Percentiles rank a stretch among this genome's conserved stretches.
These are phyloP conservation scores for Haliclona indistincta DNA, from an alignment of 37 sponge, comb jelly and placozoan genomes.

Conservation along the genomic window DNA sequence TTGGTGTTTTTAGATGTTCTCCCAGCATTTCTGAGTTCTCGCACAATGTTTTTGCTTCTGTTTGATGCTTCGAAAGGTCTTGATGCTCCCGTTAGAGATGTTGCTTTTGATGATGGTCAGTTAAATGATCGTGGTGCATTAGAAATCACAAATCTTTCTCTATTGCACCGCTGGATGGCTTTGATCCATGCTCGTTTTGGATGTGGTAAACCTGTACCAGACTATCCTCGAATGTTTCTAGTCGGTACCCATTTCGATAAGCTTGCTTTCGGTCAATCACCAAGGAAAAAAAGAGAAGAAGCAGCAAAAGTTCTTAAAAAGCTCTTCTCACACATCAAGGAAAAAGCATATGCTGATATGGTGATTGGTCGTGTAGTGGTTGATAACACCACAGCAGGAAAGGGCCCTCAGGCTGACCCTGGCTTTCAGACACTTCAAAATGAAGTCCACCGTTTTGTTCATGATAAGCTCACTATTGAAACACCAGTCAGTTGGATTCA, in stretches of 20 bases:
- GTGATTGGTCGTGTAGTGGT: constrained; percentile 13
- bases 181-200: constrained; percentile 25
- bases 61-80: constrained; percentile 50
- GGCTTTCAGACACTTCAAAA: background rate
- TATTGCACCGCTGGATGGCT: constrained; percentile 44
- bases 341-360: constrained; percentile 18
- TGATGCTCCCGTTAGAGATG: no score
- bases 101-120: no score
- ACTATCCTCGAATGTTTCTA: constrained; percentile 23
- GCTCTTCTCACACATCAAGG: background rate
- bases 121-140: no score
- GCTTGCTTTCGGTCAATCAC: no score
- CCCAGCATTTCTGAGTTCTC: constrained; percentile 50
- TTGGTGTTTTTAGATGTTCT: constrained; percentile 40
- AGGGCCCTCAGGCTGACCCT: constrained; percentile 39
- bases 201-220: background rate
- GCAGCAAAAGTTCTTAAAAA: background rate
- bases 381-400: constrained; percentile 63
- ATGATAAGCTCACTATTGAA: background rate
- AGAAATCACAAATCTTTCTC: constrained; percentile 10
- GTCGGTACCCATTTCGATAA: constrained; percentile 48
- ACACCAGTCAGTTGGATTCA: constrained; percentile 57
- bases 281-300: no score
- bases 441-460: constrained; percentile 24
- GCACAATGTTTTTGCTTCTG: constrained; percentile 43